Percentiles rank a stretch among this genome's conserved stretches.
Conservation (phyloP, 2,888 invertebrate species). For the Thelaira solivaga region DNA sequence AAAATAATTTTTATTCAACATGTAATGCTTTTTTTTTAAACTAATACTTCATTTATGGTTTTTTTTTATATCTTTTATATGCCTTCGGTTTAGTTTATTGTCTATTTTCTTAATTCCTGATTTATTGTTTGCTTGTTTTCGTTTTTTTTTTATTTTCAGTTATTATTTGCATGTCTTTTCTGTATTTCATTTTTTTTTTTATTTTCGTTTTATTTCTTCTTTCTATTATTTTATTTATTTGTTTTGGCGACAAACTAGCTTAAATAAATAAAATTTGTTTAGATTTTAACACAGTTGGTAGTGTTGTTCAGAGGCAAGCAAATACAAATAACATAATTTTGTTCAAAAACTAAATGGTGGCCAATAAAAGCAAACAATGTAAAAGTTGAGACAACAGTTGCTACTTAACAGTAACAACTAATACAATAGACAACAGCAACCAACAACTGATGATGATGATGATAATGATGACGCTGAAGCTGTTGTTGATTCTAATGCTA, state of each 20-base stretch:
- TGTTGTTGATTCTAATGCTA: too few species aligned
- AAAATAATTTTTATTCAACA: too few species aligned
- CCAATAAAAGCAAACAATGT: slow-evolving; percentile 33
- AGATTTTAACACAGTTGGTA: not conserved
- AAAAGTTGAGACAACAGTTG: slow-evolving; percentile 41
- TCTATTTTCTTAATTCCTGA: not conserved
- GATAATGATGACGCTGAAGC: too few species aligned
- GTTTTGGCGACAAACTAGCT: slow-evolving; percentile 41
- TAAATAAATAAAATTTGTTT: slow-evolving; percentile 18
- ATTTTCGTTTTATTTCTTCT: not conserved
- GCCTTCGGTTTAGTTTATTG: not conserved
- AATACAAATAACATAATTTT: slow-evolving; percentile 37
- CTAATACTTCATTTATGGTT: too few species aligned
- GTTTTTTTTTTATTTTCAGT: not conserved
- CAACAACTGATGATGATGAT: too few species aligned
- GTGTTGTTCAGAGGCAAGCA: not conserved
- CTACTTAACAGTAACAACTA: slow-evolving; percentile 27
- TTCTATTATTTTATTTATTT: slow-evolving; percentile 18
- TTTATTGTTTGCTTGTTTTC: not conserved
- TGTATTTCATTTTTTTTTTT: too few species aligned
- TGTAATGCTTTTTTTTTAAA: not conserved
- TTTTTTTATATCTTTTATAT: too few species aligned
- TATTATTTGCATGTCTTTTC: slow-evolving; percentile 9
- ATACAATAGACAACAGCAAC: slow-evolving; percentile 25
- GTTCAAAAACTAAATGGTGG: slow-evolving; percentile 38